These are phyloP conservation scores for Echinometra lucunter DNA, from an alignment of 53 echinoderm and acorn worm species.

Conservation along the genomic window DNA sequence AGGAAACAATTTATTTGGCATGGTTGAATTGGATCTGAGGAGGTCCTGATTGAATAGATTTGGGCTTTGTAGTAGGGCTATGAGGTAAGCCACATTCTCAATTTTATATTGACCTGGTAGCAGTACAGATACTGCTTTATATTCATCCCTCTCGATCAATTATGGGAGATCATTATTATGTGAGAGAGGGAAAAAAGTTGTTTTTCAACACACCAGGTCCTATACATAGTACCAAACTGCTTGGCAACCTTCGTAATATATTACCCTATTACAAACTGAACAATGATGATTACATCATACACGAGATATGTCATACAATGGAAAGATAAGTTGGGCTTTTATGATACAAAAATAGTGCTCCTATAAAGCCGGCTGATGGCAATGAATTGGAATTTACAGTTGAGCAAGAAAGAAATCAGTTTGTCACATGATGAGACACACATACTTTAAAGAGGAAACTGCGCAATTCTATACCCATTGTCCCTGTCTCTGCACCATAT, in stretches of 20 bases:
- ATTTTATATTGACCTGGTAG: conserved; percentile 25
- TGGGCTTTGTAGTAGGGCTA: conserved; percentile 35
- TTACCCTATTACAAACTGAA: not conserved
- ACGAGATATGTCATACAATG: not conserved
- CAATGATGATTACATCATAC: not conserved
- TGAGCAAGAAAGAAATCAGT: not conserved
- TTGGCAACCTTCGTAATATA: not conserved
- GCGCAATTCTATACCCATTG: not conserved
- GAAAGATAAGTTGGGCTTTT: not conserved
- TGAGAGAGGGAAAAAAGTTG: not conserved
- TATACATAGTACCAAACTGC: not conserved
- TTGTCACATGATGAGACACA: not conserved
- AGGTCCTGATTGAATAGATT: conserved; percentile 63
- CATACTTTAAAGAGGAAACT: not conserved
- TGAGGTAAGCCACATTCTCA: conserved; percentile 56
- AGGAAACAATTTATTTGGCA: conserved; percentile 71
- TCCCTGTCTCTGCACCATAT: not conserved
- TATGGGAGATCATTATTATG: conserved; percentile 10
- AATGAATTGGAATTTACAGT: not conserved
- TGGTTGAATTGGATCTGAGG: conserved; percentile 60
- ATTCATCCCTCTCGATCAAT: conserved; percentile 37
- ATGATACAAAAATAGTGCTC: not conserved
- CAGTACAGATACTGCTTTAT: not conserved
- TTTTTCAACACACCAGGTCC: not conserved
- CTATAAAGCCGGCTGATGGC: not conserved